Evolutionary conservation across 2,797 vertebrate genomes (phyloP).

Genomic region (Xenopus petersii): DNA sequence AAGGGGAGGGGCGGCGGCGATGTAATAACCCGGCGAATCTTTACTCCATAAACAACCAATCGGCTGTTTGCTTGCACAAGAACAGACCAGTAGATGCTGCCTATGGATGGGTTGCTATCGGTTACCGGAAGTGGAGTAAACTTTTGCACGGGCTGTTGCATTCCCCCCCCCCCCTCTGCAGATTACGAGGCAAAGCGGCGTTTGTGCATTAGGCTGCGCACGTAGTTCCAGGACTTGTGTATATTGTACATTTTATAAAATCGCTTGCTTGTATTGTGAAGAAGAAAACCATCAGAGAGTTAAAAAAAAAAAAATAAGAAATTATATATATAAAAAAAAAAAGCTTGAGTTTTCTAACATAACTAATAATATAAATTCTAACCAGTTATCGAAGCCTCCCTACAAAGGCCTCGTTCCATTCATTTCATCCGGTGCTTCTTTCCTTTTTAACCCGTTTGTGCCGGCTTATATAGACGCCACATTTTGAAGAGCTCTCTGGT

Average conservation of each 20-base stretch:
- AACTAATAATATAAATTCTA: constrained; percentile 72
- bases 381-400: constrained; percentile 65
- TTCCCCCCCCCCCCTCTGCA: no score
- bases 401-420: background rate
- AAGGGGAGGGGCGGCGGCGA: constrained; percentile 40
- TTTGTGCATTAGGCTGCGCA: no score
- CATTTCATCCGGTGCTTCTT: constrained; percentile 46
- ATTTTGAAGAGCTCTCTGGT: background rate
- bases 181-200: no score
- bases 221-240: constrained; percentile 63
- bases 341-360: constrained; percentile 74
- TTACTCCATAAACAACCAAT: no score
- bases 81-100: no score
- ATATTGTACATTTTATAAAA: constrained; percentile 76
- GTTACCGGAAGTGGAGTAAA: no score
- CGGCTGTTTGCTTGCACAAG: no score
- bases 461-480: background rate
- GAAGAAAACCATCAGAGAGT: constrained; percentile 51
- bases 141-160: no score
- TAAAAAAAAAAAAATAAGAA: constrained; percentile 59
- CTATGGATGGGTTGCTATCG: no score
- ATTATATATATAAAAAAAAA: constrained; percentile 42
- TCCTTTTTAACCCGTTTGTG: constrained; percentile 48
- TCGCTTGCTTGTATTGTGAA: constrained; percentile 78
- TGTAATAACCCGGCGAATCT: no score